Conservation (phyloP, 2,113 vertebrate genomes). For the Felis catus region F.catus_Fca126_mat1.0 CM031423.1:55548001-55548500, state of each 20-base stretch:
- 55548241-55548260: background rate
- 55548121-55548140: background rate
- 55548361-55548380: background rate
- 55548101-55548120: background rate
- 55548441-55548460: background rate
- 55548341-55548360: background rate
- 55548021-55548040: slow-evolving; percentile 58
- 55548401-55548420: slow-evolving; percentile 1
- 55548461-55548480: background rate
- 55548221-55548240: background rate
- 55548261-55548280: background rate
- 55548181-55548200: background rate
- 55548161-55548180: background rate
- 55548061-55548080: background rate
- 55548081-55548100: background rate
- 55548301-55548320: background rate
- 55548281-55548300: background rate
- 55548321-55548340: background rate
- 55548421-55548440: background rate
- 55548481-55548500: background rate
- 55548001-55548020: slow-evolving; percentile 84
- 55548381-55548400: background rate
- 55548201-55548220: background rate
- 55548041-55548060: background rate
- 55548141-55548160: slow-evolving; percentile 29